Evolutionary conservation across 2,797 vertebrate species (phyloP).

Genomic region (Psittacula derbiana): DNA sequence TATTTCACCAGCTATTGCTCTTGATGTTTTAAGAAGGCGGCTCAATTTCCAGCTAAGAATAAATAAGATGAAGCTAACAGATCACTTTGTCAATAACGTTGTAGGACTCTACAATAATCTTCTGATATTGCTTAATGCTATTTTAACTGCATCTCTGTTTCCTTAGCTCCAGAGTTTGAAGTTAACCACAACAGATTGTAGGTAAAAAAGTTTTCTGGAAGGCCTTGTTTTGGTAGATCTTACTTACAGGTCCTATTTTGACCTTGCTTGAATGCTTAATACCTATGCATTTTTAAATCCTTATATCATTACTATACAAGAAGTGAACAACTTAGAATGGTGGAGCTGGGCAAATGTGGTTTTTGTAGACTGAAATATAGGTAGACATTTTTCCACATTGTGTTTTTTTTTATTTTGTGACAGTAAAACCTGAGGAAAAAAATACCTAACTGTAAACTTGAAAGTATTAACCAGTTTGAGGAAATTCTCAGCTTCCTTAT

Average conservation of each 20-base stretch:
- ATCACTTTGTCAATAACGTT: neutral
- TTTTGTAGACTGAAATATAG: neutral
- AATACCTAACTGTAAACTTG: neutral
- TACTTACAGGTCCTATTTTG: neutral
- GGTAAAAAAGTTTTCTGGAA: neutral
- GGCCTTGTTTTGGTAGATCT: neutral
- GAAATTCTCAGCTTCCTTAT: neutral
- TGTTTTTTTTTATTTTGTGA: neutral
- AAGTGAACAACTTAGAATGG: neutral
- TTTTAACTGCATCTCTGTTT: neutral
- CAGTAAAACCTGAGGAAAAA: neutral
- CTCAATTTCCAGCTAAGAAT: neutral
- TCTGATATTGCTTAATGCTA: neutral
- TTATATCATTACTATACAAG: neutral
- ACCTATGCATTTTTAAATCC: neutral
- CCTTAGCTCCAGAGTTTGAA: neutral
- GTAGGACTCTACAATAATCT: neutral
- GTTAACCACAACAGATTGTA: neutral
- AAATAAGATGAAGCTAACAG: neutral
- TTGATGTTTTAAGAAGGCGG: neutral
- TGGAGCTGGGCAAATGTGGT: neutral
- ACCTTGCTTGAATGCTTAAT: neutral
- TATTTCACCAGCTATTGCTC: neutral
- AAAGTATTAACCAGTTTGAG: neutral
- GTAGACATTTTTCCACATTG: neutral